Base-by-base conservation (phyloP, 1,140 invertebrate species). In the Aporrectodea caliginosa region DNA sequence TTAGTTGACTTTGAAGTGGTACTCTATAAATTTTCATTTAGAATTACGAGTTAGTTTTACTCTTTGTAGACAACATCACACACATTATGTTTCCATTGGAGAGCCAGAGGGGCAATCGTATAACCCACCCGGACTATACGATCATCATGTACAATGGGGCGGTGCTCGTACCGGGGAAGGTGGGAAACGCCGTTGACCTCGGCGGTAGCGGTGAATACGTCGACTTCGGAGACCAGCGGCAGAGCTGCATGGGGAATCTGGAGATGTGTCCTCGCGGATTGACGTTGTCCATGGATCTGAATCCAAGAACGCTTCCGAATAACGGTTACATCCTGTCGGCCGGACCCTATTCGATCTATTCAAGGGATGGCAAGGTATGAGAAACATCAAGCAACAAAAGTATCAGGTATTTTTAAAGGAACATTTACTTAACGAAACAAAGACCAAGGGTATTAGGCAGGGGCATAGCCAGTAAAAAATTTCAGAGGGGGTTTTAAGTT, bases 191-290 rank as follows among this genome's bases (percentile, higher is more conserved):
- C 35, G 31, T 78, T 35, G 16, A 70, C 1, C 30, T 80, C 31
- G 16, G 79, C 82, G 86, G 87, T 58, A 83, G 75, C 14, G 83
- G 85, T n/a, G 83, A 87, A 73, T 88, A 85, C 79, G 81, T 88
- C 0, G 83, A 85, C 75, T 79, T 88, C 22, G 86, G 85, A 1
- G 35, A 81, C 16, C 84, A 86, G 35, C 71, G 78, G 35, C 80
- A 86, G 70, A 82, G 79, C 69, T 88, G 87, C 78, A 81, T 88
- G 70, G 86, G 84, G 29, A 86, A 88, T 77, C 81, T 88, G 16
- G 83, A 84, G 22, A 74, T 82, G 32, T 88, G 87, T 77, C 80
- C 78, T 22, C 83, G 87, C 72, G 87, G 87, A 35, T 69, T 88
- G 32, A 88, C 87, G 14, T 79, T 86, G 6, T 84, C 84, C 1